Evolutionary conservation across 2,113 vertebrate genomes (phyloP), one percentile per base, ranked within the genome.

Genomic region (Psittacula cyanocephala): DNA sequence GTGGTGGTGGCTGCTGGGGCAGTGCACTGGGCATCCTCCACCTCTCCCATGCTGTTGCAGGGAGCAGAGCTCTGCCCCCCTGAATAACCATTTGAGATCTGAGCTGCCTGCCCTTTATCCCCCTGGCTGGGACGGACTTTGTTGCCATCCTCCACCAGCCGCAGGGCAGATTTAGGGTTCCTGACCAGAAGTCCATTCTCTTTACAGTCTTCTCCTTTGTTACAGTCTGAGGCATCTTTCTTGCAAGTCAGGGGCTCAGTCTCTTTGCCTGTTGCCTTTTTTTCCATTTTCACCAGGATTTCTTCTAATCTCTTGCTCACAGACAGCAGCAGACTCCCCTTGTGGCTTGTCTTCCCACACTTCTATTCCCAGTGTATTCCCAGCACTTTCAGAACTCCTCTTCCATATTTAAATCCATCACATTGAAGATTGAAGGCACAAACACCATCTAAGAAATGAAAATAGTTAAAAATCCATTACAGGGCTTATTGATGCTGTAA

Each of bases 41-140:
- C 96, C 8, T 95, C 97, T 75, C 98, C 98, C 27, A 75, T 78
- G 11, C 81, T 89, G 6, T 71, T 96, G 79, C 93, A 88, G n/a
- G 96, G 95, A 15, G 77, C 97, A 1, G 98, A 97, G 92, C 97
- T 98, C 83, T 98, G 99, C 50, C 98, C 98, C 6, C 96, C 97
- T 1, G 98, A 98, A 93, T 98, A 99, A 17, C 99, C 99, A 6
- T 99, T 99, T 17, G 99, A 99, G 75, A 99, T 98, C 83, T 98
- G 99, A 65, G 96, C 93, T 13, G 91, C 93, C 41, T 95, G 98
- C 29, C 82, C 94, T 91, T 98, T 99, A 39, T 98, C 96, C 13
- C 91, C 97, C 7, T 96, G 82, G 50, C 91, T 64, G 10, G 97
- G 46, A 31, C 93, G 95, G 15, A 82, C 95, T 88, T 94, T 97